Percentiles rank a stretch among this genome's conserved stretches.
These are phyloP conservation scores for Clamator glandarius DNA, from an alignment of 2,797 vertebrate species.

Conservation along the genomic window DNA sequence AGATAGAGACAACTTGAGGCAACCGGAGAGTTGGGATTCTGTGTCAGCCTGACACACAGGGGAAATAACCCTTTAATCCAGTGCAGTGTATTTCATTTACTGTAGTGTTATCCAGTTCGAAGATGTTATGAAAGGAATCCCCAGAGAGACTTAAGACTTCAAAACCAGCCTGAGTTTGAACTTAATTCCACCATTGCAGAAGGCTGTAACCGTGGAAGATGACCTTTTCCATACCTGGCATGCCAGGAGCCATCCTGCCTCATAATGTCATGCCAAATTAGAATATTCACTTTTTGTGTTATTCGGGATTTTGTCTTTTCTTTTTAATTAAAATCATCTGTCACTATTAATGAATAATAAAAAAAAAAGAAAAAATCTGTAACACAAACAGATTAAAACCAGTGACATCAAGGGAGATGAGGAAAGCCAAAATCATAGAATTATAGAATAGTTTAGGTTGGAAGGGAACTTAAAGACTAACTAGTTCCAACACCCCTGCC, in stretches of 20 bases:
- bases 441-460: too few species aligned
- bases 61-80: conserved; percentile 98
- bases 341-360: conserved; percentile 67
- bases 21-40: conserved; percentile 79
- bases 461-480: too few species aligned
- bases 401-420: conserved; percentile 12
- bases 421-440: neutral
- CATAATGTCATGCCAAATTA: conserved; percentile 75
- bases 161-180: conserved; percentile 79
- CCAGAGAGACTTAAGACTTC: conserved; percentile 82
- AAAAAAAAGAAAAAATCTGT: neutral
- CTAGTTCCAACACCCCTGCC: too few species aligned
- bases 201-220: conserved; percentile 65
- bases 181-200: conserved; percentile 74
- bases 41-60: conserved; percentile 85
- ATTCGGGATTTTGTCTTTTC: conserved; percentile 30
- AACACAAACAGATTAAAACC: conserved; percentile 10
- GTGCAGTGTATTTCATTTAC: conserved; percentile 91
- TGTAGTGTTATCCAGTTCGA: conserved; percentile 87
- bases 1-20: conserved; percentile 71
- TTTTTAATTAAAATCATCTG: conserved; percentile 74
- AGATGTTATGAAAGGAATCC: conserved; percentile 89
- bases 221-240: conserved; percentile 72
- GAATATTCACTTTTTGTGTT: conserved; percentile 61
- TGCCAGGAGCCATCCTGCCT: conserved; percentile 65